Conservation (phyloP, 2,113 vertebrate genomes). For the Brevimyrus niger region DNA sequence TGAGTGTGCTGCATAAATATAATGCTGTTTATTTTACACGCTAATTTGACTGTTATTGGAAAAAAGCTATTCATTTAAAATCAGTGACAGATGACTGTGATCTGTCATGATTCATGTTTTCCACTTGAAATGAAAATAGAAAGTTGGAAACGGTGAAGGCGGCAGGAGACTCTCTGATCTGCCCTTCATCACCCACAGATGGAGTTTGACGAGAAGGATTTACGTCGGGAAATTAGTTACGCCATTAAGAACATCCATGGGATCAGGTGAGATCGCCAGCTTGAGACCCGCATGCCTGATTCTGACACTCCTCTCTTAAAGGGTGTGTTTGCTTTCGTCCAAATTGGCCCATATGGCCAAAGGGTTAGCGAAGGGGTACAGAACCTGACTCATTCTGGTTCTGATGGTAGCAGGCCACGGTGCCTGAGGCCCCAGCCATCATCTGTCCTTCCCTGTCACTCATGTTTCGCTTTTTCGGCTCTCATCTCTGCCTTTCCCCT, state of each 20-base stretch:
- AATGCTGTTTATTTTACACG: neutral
- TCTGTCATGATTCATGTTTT: conserved; percentile 3
- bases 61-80: neutral
- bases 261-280: conserved; percentile 62
- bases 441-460: neutral
- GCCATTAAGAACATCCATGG: conserved; percentile 91
- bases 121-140: neutral
- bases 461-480: conserved; percentile 3
- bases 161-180: neutral
- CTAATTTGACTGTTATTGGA: neutral
- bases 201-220: conserved; percentile 79
- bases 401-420: neutral
- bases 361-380: neutral
- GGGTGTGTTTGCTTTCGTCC: neutral
- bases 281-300: neutral
- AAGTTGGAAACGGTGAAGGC: neutral
- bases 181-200: conserved; percentile 56
- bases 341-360: neutral
- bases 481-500: neutral
- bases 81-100: neutral
- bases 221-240: conserved; percentile 82
- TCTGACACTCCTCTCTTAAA: neutral
- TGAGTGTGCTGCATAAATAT: neutral
- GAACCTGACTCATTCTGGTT: neutral
- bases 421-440: neutral